These are phyloP conservation scores for Aegithalos caudatus DNA, from an alignment of 2,113 vertebrate species.

Conservation along the genomic window DNA sequence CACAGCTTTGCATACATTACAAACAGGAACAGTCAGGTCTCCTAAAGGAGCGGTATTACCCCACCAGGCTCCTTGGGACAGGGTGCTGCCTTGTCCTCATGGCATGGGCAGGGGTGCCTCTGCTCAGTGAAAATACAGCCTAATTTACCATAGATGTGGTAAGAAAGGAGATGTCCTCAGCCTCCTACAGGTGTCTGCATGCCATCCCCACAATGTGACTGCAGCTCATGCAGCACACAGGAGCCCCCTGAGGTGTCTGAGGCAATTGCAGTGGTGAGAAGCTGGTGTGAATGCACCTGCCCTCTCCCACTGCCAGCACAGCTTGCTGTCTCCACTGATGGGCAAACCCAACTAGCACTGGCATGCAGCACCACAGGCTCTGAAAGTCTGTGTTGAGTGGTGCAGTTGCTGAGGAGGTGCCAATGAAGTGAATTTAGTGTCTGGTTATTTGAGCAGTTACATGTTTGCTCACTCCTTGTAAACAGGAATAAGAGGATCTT, in stretches of 20 bases:
- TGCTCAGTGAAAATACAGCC: background rate
- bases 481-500: background rate
- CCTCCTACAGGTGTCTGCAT: background rate
- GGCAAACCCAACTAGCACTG: background rate
- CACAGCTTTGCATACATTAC: background rate
- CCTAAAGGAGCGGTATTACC: background rate
- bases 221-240: fast-evolving
- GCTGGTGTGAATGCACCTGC: background rate
- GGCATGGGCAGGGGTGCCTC: fast-evolving
- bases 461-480: background rate
- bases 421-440: background rate
- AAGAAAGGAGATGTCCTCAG: background rate
- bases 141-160: fast-evolving
- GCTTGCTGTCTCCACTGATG: background rate
- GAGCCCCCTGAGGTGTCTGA: background rate
- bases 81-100: background rate
- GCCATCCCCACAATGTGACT: fast-evolving
- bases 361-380: fast-evolving
- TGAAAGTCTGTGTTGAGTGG: background rate
- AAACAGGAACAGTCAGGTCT: fast-evolving
- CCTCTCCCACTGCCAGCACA: fast-evolving
- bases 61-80: background rate
- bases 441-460: background rate
- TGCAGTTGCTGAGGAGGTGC: background rate
- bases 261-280: background rate